Evolutionary conservation across 2,113 vertebrate genomes (phyloP).

Genomic region (Mustela nigripes): DNA sequence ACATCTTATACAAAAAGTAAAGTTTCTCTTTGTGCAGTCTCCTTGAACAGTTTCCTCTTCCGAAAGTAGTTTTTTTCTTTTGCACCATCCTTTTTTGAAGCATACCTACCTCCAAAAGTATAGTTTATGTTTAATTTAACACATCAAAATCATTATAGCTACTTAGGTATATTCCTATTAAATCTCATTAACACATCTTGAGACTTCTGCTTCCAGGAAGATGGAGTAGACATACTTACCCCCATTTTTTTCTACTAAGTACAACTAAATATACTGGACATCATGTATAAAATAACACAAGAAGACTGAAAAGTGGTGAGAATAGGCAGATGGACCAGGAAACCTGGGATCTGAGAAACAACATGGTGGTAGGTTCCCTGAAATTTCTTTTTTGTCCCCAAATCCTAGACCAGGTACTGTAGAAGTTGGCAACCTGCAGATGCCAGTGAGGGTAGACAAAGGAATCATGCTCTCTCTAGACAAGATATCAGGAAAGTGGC

Average conservation of each 20-base stretch:
- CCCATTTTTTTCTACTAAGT: neutral
- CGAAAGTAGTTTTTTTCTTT: neutral
- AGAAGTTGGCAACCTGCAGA: neutral
- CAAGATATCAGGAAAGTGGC: neutral
- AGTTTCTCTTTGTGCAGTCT: neutral
- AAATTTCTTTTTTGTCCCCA: neutral
- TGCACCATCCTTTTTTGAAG: neutral
- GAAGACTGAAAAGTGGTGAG: neutral
- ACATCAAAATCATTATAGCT: neutral
- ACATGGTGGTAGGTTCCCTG: neutral
- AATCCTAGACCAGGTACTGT: neutral
- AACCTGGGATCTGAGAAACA: neutral
- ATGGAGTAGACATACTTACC: neutral
- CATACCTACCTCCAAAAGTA: neutral
- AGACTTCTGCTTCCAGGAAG: neutral
- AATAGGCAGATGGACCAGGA: neutral
- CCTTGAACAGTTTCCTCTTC: neutral
- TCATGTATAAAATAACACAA: neutral
- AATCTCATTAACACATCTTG: neutral
- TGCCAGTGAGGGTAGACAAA: neutral
- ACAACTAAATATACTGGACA: neutral
- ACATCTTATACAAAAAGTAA: neutral
- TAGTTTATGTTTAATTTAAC: neutral
- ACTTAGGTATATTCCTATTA: neutral
- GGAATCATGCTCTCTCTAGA: neutral